Evolutionary conservation across 2,113 vertebrate species (phyloP), one percentile per base, ranked within the genome.

Genomic region (Acrocephalus arundinaceus): DNA sequence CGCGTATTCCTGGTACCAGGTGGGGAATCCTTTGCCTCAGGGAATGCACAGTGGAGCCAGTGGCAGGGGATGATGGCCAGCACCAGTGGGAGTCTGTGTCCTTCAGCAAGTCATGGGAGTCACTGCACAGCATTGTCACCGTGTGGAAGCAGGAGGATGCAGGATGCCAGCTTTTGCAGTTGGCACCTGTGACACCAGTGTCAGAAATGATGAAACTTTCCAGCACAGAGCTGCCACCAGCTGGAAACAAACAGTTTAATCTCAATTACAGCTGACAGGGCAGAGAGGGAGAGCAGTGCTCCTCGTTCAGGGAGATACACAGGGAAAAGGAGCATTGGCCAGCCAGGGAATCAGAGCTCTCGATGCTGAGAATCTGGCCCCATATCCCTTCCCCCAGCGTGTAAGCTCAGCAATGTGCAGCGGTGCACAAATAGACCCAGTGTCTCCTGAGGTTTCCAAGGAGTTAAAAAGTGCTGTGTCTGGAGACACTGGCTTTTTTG

Each of bases 1-100:
- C 76, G 99, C 99, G 0, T 99, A 99, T 63, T 99, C 99, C 89
- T 99, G 99, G 99, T 99, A 99, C 96, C 99, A 99, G 99, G 99
- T 99, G 98, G 0, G 41, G 54, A 17, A 22, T 27, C 28, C 28
- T 45, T 70, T 54, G 52, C 54, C 65, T 39, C 0, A 0, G 15
- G 67, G 72, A 87, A 43, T 0, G 5, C 31, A 5, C 16, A 7
- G 31, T 4, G 70, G 58, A 11, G 48, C 17, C 41, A 5, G 8
- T 18, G 27, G 14, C 15, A 37, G 66, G 55, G 66, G 25, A 10
- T 31, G 39, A 21, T 12, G 68, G 57, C 68, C 27, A 41, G 2
- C 31, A 35, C 15, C 35, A 5, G 16, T 25, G 48, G 59, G 61
- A 45, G 49, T 57, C 25, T 6, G 35, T 37, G 67, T 58, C 92